These are phyloP conservation scores for Zoanthus sociatus DNA, from an alignment of 92 coral and sea anemone species.

Conservation along the genomic window DNA sequence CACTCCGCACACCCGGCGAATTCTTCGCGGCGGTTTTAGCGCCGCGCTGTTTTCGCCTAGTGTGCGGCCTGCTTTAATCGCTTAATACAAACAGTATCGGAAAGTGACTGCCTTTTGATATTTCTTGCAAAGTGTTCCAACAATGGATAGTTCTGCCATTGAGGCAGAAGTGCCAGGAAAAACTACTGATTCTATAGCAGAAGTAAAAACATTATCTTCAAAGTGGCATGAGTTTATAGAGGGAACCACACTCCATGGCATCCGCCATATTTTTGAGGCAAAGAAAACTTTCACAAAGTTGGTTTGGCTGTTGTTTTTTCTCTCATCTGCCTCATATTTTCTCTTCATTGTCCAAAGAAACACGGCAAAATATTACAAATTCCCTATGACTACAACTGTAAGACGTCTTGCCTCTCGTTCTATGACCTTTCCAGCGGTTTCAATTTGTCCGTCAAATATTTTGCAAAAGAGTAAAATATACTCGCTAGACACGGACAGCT, in stretches of 20 bases:
- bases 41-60: too few species aligned
- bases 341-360: neutral
- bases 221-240: constrained; percentile 60
- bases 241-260: constrained; percentile 68
- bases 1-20: too few species aligned
- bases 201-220: constrained; percentile 26
- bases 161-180: neutral
- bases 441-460: constrained; percentile 66
- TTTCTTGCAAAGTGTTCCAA: neutral
- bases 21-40: too few species aligned
- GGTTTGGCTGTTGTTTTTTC: constrained; percentile 44
- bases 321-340: constrained; percentile 10
- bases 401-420: neutral
- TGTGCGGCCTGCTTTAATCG: too few species aligned
- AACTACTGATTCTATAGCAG: neutral
- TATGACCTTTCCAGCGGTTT: constrained; percentile 69
- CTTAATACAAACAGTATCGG: too few species aligned
- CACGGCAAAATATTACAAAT: constrained; percentile 16
- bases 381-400: constrained; percentile 36
- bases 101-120: too few species aligned
- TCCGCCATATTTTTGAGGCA: constrained; percentile 46
- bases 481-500: constrained; percentile 56
- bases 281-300: neutral
- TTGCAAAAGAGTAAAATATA: constrained; percentile 55
- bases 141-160: neutral